Evolutionary conservation across 2,797 vertebrate species (phyloP).

Genomic region (Thunnus albacares): DNA sequence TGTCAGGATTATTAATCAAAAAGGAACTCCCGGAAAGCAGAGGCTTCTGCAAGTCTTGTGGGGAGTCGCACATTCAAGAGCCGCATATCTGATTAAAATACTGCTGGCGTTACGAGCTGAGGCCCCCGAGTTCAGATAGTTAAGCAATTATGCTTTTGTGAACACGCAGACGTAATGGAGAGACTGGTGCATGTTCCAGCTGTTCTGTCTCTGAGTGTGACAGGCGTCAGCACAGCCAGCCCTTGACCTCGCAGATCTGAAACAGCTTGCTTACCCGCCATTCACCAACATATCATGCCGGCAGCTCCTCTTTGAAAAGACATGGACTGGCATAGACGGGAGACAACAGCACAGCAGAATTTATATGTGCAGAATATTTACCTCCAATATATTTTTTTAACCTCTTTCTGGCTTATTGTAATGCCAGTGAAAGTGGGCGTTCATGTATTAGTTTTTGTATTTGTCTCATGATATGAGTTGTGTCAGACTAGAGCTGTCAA

Average conservation of each 20-base stretch:
- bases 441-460: background rate
- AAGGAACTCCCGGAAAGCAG: constrained; percentile 62
- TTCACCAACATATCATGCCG: constrained; percentile 66
- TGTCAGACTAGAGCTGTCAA: background rate
- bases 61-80: constrained; percentile 44
- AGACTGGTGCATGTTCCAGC: constrained; percentile 73
- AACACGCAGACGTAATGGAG: constrained; percentile 39
- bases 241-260: constrained; percentile 74
- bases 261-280: constrained; percentile 56
- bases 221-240: constrained; percentile 70
- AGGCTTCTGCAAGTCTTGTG: constrained; percentile 41
- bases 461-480: background rate
- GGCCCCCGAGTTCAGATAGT: constrained; percentile 48
- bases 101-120: constrained; percentile 15
- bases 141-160: constrained; percentile 46
- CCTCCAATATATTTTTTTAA: background rate
- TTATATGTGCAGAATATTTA: background rate
- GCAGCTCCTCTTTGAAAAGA: constrained; percentile 64
- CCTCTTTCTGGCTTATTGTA: background rate
- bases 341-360: background rate
- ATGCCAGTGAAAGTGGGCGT: background rate
- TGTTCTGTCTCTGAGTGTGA: constrained; percentile 75
- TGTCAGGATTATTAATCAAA: constrained; percentile 79
- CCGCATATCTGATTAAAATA: constrained; percentile 60
- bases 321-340: background rate